A percentile compares a stretch with the other conserved stretches of the same genome.
Evolutionary conservation across 2,113 vertebrate genomes (phyloP).

Genomic region (Sphyrna mokarran): DNA sequence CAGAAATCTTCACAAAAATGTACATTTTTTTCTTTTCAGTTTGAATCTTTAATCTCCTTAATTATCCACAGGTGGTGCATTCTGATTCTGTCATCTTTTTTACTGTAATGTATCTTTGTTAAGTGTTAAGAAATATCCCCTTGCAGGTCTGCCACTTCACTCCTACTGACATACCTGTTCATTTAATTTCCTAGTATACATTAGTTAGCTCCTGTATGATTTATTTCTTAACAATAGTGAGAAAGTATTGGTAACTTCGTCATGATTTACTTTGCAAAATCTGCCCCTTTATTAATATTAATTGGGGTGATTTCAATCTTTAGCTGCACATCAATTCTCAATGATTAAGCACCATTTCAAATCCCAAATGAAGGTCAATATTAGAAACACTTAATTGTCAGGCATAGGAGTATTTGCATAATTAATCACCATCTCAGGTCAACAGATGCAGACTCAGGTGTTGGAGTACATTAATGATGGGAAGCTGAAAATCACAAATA

Average conservation of each 20-base stretch:
- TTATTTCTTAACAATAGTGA: background rate
- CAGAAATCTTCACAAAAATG: too few species aligned
- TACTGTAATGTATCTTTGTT: too few species aligned
- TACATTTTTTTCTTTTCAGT: too few species aligned
- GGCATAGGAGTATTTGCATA: background rate
- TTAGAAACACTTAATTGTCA: background rate
- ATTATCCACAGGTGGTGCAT: too few species aligned
- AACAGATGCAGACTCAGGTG: background rate
- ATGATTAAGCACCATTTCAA: background rate
- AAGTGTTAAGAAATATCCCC: too few species aligned
- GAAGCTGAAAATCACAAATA: background rate
- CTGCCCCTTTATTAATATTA: background rate
- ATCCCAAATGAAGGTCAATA: background rate
- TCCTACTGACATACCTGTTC: too few species aligned
- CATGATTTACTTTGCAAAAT: background rate
- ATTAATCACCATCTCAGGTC: background rate
- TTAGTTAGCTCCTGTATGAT: background rate
- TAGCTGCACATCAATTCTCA: background rate
- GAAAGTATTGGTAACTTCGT: background rate
- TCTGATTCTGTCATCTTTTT: too few species aligned
- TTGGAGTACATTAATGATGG: background rate
- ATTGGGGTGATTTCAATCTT: background rate
- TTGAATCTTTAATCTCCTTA: too few species aligned
- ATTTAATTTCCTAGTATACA: too few species aligned
- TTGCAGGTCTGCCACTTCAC: too few species aligned